Evolutionary conservation across 2,113 vertebrate genomes (phyloP).

Genomic region (Microcebus lehilahytsara): DNA sequence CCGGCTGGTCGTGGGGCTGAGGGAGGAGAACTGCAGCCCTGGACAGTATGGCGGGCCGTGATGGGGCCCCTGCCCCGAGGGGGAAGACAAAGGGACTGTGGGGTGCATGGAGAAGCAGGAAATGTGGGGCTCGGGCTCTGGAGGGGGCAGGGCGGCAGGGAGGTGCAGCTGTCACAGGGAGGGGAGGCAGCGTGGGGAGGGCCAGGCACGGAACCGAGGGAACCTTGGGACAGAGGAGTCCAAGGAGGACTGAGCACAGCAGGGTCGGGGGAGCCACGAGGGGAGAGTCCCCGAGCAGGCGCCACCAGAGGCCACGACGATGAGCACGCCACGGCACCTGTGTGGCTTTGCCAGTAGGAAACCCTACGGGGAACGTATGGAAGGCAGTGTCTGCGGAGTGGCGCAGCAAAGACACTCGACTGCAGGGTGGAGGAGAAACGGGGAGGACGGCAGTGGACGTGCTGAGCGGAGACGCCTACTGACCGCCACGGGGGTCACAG

Average conservation of each 20-base stretch:
- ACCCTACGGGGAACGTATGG: too few species aligned
- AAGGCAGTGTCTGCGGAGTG: neutral
- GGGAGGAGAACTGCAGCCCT: neutral
- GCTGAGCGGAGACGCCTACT: neutral
- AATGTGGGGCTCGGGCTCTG: neutral
- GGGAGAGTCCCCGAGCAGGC: neutral
- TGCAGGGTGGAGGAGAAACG: too few species aligned
- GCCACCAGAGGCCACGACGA: too few species aligned
- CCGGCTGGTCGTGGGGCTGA: neutral
- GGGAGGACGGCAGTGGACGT: neutral
- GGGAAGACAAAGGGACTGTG: neutral
- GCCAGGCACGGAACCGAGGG: neutral
- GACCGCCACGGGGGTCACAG: neutral
- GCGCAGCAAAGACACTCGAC: neutral
- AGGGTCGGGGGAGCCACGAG: accelerated
- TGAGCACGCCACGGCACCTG: too few species aligned
- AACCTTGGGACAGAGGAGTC: neutral
- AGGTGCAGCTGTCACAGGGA: neutral
- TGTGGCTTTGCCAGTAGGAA: neutral
- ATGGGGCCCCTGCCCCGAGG: neutral
- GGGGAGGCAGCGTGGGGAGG: neutral
- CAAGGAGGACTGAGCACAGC: neutral
- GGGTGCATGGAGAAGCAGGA: neutral
- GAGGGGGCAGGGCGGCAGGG: neutral
- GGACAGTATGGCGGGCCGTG: accelerated